A percentile compares a stretch with the other conserved stretches of the same genome.
Evolutionary conservation across 2,797 vertebrate genomes (phyloP).

Genomic region (Cuculus canorus): DNA sequence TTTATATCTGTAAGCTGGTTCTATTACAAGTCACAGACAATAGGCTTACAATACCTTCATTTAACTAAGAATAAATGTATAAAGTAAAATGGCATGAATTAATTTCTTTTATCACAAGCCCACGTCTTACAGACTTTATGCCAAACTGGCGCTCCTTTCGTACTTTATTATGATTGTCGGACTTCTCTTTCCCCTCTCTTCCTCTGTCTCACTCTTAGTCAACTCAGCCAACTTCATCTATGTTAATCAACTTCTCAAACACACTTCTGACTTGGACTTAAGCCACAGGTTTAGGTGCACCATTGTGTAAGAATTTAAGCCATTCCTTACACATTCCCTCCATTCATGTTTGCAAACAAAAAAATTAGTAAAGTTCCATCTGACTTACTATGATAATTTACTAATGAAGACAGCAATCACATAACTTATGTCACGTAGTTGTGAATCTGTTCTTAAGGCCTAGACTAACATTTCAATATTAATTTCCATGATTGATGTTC

Average conservation of each 20-base stretch:
- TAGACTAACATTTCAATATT: not conserved
- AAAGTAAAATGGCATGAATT: not conserved
- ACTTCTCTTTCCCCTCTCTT: not conserved
- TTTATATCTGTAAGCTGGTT: not conserved
- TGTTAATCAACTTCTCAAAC: not conserved
- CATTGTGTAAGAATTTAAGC: not conserved
- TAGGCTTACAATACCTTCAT: not conserved
- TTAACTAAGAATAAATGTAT: not conserved
- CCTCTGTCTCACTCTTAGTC: not conserved
- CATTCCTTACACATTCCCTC: not conserved
- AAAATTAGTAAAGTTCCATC: not conserved
- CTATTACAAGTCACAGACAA: not conserved
- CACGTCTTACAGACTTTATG: not conserved
- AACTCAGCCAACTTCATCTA: not conserved
- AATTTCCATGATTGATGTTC: not conserved
- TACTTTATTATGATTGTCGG: not conserved
- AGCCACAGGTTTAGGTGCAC: not conserved
- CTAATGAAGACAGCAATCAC: not conserved
- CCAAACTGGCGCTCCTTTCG: rapidly evolving
- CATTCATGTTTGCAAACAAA: not conserved
- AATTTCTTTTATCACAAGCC: not conserved
- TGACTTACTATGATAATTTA: not conserved
- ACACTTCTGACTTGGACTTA: not conserved
- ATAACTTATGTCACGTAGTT: rapidly evolving
- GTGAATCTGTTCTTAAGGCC: not conserved